Conservation (phyloP, 2,888 invertebrate genomes). For the Anarsia innoxiella region DNA sequence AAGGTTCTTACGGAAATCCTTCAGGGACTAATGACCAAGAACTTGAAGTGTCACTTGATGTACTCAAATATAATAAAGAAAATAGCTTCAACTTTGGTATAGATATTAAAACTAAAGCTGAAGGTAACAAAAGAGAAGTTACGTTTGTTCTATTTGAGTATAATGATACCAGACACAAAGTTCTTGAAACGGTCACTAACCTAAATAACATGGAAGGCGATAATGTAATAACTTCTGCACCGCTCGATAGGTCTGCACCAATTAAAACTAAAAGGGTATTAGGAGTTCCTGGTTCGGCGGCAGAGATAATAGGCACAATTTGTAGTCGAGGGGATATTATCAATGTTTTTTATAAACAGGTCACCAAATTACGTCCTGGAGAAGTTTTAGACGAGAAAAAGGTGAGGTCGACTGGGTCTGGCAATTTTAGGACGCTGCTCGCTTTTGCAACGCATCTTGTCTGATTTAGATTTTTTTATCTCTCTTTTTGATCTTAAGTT, state of each 20-base stretch:
- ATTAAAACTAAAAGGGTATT: slow-evolving; percentile 43
- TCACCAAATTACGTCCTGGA: slow-evolving; percentile 94
- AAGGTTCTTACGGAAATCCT: slow-evolving; percentile 1
- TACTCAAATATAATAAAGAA: not conserved
- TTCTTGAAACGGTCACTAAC: slow-evolving; percentile 54
- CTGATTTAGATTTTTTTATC: slow-evolving; percentile 40
- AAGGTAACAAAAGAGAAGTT: too few relatives aligned
- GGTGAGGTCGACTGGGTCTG: slow-evolving; percentile 82
- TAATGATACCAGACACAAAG: slow-evolving; percentile 30
- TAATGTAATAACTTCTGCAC: slow-evolving; percentile 68
- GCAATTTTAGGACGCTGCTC: slow-evolving; percentile 69
- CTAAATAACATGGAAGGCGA: slow-evolving; percentile 54
- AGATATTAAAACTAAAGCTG: not conserved
- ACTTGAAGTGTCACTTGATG: slow-evolving; percentile 12
- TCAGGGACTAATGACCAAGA: not conserved
- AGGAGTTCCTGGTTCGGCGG: slow-evolving; percentile 63
- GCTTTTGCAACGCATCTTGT: slow-evolving; percentile 72
- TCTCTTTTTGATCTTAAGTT: too few relatives aligned
- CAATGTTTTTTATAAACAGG: slow-evolving; percentile 76
- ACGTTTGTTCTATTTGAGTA: not conserved
- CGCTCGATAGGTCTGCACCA: slow-evolving; percentile 57
- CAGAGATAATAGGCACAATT: slow-evolving; percentile 57
- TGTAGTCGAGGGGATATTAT: slow-evolving; percentile 53
- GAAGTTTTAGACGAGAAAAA: slow-evolving; percentile 95
- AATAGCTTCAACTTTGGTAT: not conserved